A percentile compares a stretch with the other conserved stretches of the same genome.
Conservation (phyloP, 1,140 invertebrate species). For the Antheraea mylitta region DNA sequence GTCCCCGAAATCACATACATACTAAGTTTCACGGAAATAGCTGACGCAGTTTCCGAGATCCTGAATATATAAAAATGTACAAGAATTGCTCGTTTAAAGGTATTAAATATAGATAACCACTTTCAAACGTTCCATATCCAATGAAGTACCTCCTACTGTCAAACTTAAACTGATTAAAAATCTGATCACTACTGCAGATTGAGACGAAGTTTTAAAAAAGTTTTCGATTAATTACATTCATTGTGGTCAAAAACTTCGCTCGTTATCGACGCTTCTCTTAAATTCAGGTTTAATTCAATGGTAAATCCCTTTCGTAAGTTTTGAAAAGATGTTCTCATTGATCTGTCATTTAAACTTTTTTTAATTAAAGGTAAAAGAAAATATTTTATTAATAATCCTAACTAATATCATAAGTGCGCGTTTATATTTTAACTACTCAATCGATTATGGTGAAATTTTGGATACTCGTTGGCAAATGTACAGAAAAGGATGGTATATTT, state of each 20-base stretch:
- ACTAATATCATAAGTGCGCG: too few species aligned
- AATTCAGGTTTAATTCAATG: slow-evolving; percentile 71
- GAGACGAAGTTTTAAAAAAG: slow-evolving; percentile 60
- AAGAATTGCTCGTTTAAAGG: too few species aligned
- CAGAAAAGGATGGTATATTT: too few species aligned
- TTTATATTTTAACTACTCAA: too few species aligned
- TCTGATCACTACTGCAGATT: slow-evolving; percentile 4
- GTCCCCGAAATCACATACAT: too few species aligned
- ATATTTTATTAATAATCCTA: background rate
- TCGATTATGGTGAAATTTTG: too few species aligned
- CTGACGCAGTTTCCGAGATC: too few species aligned
- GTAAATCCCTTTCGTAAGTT: slow-evolving; percentile 60
- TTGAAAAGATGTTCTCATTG: slow-evolving; percentile 57
- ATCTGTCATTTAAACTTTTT: slow-evolving; percentile 52
- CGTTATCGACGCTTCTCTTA: slow-evolving; percentile 69
- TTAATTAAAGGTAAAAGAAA: slow-evolving; percentile 3
- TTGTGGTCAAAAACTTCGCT: slow-evolving; percentile 71
- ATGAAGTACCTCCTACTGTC: background rate
- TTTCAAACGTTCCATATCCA: background rate
- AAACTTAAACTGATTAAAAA: slow-evolving; percentile 8
- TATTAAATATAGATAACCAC: background rate
- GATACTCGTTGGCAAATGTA: too few species aligned
- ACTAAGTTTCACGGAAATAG: too few species aligned
- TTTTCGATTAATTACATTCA: slow-evolving; percentile 72
- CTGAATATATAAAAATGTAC: too few species aligned